These are phyloP conservation scores for Marmota flaviventris DNA, from an alignment of 2,113 vertebrate genomes.

Conservation along the genomic window DNA sequence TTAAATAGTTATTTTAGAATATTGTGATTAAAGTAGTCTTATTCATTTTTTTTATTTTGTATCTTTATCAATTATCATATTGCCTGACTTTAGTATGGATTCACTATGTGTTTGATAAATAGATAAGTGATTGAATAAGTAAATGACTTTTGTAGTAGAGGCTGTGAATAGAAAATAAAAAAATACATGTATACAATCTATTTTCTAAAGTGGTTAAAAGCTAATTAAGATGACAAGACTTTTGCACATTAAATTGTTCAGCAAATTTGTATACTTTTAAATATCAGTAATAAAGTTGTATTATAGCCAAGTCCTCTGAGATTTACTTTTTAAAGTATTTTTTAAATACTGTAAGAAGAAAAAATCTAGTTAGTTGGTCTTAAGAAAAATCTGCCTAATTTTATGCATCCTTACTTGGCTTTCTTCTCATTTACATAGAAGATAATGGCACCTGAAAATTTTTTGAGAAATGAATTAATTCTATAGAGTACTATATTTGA, in stretches of 20 bases:
- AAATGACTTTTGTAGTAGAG: not conserved
- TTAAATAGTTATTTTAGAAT: not conserved
- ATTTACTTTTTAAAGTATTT: not conserved
- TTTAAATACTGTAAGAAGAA: constrained; percentile 1
- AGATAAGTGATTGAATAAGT: not conserved
- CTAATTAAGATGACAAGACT: not conserved
- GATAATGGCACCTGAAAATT: not conserved
- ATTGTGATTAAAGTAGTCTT: not conserved
- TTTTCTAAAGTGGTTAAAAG: not conserved
- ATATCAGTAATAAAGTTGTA: constrained; percentile 16
- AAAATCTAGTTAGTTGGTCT: not conserved
- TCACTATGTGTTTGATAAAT: not conserved
- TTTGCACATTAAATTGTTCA: not conserved
- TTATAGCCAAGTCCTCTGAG: not conserved
- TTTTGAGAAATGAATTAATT: constrained; percentile 23
- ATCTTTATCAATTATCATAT: not conserved
- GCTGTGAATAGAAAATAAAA: not conserved
- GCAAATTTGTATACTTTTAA: constrained; percentile 20
- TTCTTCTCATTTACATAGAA: constrained; percentile 21
- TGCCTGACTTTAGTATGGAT: not conserved
- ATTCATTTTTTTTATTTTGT: not conserved
- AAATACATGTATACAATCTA: not conserved
- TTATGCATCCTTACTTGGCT: not conserved
- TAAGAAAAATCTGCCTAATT: constrained; percentile 27
- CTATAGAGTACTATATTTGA: not conserved